Conservation (phyloP, 2,113 vertebrate genomes). For the Hemiprocne comata region DNA sequence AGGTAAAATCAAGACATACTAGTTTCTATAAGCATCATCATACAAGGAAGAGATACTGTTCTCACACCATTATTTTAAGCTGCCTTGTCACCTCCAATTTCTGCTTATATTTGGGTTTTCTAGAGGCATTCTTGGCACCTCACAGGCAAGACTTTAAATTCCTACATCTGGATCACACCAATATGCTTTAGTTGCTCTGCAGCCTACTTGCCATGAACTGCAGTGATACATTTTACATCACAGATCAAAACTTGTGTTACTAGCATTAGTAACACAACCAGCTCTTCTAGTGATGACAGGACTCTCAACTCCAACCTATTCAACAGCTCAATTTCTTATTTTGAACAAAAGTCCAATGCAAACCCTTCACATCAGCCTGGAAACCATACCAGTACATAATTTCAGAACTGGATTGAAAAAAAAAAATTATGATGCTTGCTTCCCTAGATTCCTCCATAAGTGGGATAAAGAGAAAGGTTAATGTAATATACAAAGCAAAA, state of each 20-base stretch:
- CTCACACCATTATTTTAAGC: background rate
- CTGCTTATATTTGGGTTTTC: background rate
- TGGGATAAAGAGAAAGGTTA: background rate
- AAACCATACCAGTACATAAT: background rate
- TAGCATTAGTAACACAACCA: background rate
- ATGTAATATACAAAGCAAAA: background rate
- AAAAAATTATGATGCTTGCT: background rate
- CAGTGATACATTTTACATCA: background rate
- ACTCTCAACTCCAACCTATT: background rate
- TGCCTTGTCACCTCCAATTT: background rate
- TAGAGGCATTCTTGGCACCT: background rate
- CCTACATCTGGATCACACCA: background rate
- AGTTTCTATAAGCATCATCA: background rate
- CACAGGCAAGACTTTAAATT: background rate
- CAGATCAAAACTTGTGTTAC: too few species aligned
- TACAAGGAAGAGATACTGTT: background rate
- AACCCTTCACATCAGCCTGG: background rate
- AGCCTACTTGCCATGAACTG: background rate
- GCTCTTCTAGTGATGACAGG: background rate
- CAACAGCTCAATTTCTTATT: background rate
- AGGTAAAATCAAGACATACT: background rate
- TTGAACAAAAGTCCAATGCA: background rate
- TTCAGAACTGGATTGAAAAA: background rate
- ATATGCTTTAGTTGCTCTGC: background rate
- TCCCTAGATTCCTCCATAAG: too few species aligned